A percentile compares a stretch with the other conserved stretches of the same genome.
Conservation (phyloP, 2,797 vertebrate genomes). For the Streptopelia turtur region DNA sequence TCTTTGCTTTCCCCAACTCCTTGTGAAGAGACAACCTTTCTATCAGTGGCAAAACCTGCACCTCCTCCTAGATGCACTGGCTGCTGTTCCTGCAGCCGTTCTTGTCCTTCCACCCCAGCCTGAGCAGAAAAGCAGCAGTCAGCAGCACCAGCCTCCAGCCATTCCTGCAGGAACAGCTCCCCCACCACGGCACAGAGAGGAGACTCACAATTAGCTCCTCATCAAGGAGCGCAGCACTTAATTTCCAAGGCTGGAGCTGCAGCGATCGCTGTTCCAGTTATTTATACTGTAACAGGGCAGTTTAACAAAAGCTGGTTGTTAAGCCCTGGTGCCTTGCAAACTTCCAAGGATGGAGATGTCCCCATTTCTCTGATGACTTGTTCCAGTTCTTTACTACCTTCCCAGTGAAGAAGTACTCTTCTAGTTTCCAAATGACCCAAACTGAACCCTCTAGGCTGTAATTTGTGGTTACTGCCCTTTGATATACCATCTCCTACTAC, state of each 20-base stretch:
- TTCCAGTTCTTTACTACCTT: not conserved
- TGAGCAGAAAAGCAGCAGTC: not conserved
- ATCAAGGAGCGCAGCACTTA: not conserved
- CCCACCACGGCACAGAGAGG: fast-evolving
- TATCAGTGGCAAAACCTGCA: not conserved
- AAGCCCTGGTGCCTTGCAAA: not conserved
- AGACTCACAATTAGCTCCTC: not conserved
- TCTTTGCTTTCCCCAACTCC: not conserved
- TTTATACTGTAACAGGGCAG: not conserved
- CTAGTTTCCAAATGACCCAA: not conserved
- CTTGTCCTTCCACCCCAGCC: not conserved
- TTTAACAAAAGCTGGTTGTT: not conserved
- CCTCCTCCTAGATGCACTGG: not conserved
- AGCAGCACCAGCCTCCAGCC: not conserved
- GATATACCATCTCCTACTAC: not conserved
- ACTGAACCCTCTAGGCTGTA: not conserved
- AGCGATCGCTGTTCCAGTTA: not conserved
- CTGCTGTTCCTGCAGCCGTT: not conserved
- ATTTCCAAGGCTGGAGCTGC: not conserved
- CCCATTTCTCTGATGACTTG: not conserved
- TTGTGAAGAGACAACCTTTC: not conserved
- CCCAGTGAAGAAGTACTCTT: not conserved
- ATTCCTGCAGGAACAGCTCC: not conserved
- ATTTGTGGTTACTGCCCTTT: not conserved
- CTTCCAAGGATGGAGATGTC: not conserved